Conservation (phyloP, 1,140 invertebrate species). For the Himalopsyche phryganea region DNA sequence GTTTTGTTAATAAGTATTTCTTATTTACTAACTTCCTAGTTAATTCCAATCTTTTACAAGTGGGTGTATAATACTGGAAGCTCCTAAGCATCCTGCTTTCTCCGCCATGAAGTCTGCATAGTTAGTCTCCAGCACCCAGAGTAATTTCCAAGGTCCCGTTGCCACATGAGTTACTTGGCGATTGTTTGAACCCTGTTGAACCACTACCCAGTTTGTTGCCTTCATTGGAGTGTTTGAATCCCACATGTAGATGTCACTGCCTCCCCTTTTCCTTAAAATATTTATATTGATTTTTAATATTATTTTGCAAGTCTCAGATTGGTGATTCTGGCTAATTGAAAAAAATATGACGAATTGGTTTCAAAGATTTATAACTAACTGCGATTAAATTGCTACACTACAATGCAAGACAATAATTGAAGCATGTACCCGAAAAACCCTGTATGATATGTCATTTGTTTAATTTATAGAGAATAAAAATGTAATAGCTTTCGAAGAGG, state of each 20-base stretch:
- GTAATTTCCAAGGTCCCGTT: slow-evolving; percentile 54
- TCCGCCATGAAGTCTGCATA: slow-evolving; percentile 61
- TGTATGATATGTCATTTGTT: too few relatives aligned
- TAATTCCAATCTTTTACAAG: slow-evolving; percentile 1
- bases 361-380: not conserved
- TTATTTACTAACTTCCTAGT: too few relatives aligned
- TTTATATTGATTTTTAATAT: not conserved
- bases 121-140: slow-evolving; percentile 64
- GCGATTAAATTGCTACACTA: not conserved
- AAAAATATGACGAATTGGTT: not conserved
- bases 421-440: not conserved
- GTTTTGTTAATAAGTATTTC: too few relatives aligned
- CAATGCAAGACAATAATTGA: not conserved
- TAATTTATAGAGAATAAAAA: too few relatives aligned
- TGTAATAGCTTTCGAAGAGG: too few relatives aligned
- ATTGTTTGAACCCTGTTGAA: not conserved
- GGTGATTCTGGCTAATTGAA: not conserved
- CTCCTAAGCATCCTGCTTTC: slow-evolving; percentile 55
- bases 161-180: slow-evolving; percentile 40
- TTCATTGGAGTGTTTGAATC: slow-evolving; percentile 18
- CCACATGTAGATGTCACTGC: slow-evolving; percentile 17
- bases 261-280: slow-evolving; percentile 9
- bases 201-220: slow-evolving; percentile 3
- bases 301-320: not conserved
- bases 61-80: slow-evolving; percentile 54